These are phyloP conservation scores for Drosophila pegasa DNA, from an alignment of 2,888 invertebrate genomes.

Conservation along the genomic window DNA sequence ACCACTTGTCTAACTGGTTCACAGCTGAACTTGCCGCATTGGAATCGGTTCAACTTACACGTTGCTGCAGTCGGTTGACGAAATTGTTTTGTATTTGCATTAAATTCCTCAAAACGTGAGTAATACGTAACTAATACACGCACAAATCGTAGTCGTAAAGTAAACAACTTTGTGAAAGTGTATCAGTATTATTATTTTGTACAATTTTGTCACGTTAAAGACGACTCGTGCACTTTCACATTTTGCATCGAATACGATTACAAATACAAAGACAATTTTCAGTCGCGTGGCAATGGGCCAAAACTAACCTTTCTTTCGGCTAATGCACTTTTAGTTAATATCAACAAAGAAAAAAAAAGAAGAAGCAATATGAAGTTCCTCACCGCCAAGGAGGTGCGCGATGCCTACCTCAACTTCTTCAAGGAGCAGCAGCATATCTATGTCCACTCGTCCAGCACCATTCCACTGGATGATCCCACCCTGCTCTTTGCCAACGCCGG, in stretches of 20 bases:
- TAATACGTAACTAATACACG: slow-evolving; percentile 45
- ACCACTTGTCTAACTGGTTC: slow-evolving; percentile 20
- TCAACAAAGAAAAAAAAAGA: neutral
- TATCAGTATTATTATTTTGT: neutral
- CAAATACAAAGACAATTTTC: slow-evolving; percentile 8
- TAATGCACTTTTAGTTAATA: slow-evolving; percentile 8
- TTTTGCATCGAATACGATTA: slow-evolving; percentile 14
- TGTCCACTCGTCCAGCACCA: slow-evolving; percentile 98
- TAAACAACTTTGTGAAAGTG: slow-evolving; percentile 14
- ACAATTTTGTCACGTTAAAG: slow-evolving; percentile 46
- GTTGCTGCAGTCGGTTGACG: slow-evolving; percentile 73
- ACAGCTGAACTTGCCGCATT: slow-evolving; percentile 37
- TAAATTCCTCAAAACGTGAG: slow-evolving; percentile 62
- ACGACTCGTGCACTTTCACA: slow-evolving; percentile 65
- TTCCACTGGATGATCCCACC: slow-evolving; percentile 99
- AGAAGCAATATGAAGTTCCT: slow-evolving; percentile 68
- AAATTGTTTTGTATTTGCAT: slow-evolving; percentile 64
- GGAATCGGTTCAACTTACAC: slow-evolving; percentile 57
- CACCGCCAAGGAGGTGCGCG: slow-evolving; percentile 91
- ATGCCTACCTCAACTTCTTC: slow-evolving; percentile 95
- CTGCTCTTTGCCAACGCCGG: slow-evolving; percentile 99
- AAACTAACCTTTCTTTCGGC: slow-evolving; percentile 34
- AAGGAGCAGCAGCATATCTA: slow-evolving; percentile 94
- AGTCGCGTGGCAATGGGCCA: slow-evolving; percentile 68
- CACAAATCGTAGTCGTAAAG: neutral